These are phyloP conservation scores for Poeciliopsis turneri DNA, from an alignment of 2,797 vertebrate species.

Conservation along the genomic window DNA sequence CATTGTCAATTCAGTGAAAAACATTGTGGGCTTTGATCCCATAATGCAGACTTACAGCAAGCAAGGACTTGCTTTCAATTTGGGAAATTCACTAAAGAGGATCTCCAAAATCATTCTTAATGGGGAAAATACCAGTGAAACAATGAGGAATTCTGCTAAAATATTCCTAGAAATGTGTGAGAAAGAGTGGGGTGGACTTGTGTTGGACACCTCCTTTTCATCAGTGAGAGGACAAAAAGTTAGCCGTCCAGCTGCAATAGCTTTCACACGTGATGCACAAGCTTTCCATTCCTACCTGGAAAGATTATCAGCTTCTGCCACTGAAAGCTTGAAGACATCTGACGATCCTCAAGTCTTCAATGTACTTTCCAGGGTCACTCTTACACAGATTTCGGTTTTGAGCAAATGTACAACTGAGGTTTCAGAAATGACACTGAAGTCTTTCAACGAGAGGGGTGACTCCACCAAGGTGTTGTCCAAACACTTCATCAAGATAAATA, in stretches of 20 bases:
- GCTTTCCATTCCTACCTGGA: slow-evolving; percentile 49
- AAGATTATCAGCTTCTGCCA: slow-evolving; percentile 28
- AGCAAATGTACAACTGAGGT: slow-evolving; percentile 50
- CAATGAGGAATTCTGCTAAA: neutral
- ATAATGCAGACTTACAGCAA: slow-evolving; percentile 30
- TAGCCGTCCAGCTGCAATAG: slow-evolving; percentile 39
- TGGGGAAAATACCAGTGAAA: neutral
- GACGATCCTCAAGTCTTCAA: slow-evolving; percentile 39
- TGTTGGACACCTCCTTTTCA: neutral
- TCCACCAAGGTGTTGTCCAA: slow-evolving; percentile 45
- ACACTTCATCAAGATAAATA: slow-evolving; percentile 58
- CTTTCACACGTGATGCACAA: slow-evolving; percentile 60
- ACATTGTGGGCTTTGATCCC: slow-evolving; percentile 33
- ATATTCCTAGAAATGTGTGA: slow-evolving; percentile 41
- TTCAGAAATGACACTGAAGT: slow-evolving; percentile 58
- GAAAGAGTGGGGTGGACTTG: slow-evolving; percentile 31
- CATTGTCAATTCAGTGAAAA: slow-evolving; percentile 39
- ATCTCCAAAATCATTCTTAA: slow-evolving; percentile 23
- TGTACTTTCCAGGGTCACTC: slow-evolving; percentile 51
- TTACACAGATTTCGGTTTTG: slow-evolving; percentile 53
- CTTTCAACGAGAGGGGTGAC: slow-evolving; percentile 51
- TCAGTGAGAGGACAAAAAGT: neutral
- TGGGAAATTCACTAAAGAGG: slow-evolving; percentile 36
- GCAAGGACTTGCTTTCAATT: slow-evolving; percentile 39
- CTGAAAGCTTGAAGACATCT: slow-evolving; percentile 15